Evolutionary conservation across 2,888 invertebrate genomes (phyloP).

Genomic region (Eupithecia centaureata): DNA sequence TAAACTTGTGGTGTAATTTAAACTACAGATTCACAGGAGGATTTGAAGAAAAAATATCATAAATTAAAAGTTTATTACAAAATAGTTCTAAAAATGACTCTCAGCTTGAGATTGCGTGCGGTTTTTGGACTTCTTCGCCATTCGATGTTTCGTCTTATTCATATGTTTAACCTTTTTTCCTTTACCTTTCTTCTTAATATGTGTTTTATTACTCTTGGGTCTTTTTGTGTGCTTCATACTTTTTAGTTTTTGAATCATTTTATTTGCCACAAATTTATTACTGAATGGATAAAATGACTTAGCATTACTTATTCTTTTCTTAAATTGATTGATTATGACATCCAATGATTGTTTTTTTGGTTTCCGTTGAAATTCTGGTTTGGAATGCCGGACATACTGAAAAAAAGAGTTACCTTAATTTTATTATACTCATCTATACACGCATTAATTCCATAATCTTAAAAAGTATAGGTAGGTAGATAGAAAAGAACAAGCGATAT

Average conservation of each 20-base stretch:
- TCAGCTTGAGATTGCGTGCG: background rate
- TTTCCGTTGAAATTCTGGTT: conserved; percentile 32
- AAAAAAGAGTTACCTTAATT: conserved; percentile 29
- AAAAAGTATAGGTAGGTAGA: too few relatives aligned
- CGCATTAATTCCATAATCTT: too few relatives aligned
- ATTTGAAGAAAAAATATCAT: background rate
- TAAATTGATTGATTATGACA: background rate
- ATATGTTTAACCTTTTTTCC: background rate
- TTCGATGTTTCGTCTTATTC: background rate
- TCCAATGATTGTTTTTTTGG: background rate
- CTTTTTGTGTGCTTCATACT: background rate
- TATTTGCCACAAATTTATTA: background rate
- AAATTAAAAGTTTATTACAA: background rate
- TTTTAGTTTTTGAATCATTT: background rate
- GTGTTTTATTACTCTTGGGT: background rate
- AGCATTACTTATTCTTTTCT: background rate
- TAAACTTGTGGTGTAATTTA: too few relatives aligned
- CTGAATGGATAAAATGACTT: background rate
- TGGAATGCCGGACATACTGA: conserved; percentile 56
- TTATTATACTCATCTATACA: too few relatives aligned
- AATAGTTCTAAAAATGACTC: background rate
- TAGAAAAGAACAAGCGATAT: too few relatives aligned
- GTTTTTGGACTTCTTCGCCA: background rate
- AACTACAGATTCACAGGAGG: too few relatives aligned
- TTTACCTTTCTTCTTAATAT: background rate